phyloP scores from a whole-genome alignment of 2,113 vertebrate species.

The Pterocles gutturalis region DNA sequence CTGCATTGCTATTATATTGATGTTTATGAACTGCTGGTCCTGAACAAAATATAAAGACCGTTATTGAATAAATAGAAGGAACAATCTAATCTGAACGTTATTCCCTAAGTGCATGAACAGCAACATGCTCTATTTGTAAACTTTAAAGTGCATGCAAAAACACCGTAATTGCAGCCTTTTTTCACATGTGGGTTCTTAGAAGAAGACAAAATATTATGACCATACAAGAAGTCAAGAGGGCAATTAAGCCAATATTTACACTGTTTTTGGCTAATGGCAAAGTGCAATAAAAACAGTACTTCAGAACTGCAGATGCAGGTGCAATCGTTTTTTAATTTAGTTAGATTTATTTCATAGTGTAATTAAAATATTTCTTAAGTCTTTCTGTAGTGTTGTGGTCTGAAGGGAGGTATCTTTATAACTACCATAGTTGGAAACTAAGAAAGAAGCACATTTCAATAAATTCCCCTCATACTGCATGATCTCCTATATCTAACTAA shows the following conservation, averaged over 20 bases:
- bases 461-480: background rate
- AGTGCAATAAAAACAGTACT: background rate
- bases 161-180: background rate
- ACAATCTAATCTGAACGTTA: background rate
- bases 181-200: background rate
- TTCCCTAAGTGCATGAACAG: background rate
- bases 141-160: background rate
- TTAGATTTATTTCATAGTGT: background rate
- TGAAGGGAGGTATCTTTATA: background rate
- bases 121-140: background rate
- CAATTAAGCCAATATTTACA: background rate
- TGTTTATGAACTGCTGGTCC: conserved; percentile 97
- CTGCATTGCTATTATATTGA: conserved; percentile 91
- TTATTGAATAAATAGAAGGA: conserved; percentile 34
- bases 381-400: background rate
- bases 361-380: conserved; percentile 7
- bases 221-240: background rate
- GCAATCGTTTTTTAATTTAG: background rate
- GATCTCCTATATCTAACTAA: background rate
- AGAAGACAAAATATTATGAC: background rate
- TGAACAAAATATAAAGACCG: conserved; percentile 69
- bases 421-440: background rate
- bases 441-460: background rate
- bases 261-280: background rate
- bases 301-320: background rate